Evolutionary conservation across 2,113 vertebrate genomes (phyloP).

Genomic region (Pituophis catenifer): DNA sequence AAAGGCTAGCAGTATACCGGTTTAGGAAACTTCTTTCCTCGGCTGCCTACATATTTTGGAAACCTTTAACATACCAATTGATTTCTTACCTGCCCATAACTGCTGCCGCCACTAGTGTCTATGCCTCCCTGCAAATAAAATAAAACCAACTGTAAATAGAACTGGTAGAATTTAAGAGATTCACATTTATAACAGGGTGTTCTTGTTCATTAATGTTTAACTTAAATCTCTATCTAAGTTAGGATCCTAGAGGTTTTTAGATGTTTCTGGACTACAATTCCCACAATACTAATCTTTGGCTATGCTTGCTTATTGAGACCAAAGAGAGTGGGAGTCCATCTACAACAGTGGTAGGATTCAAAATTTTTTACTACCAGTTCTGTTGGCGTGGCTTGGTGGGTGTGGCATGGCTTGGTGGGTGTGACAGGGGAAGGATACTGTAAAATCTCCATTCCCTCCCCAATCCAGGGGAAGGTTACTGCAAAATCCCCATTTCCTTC

Average conservation of each 20-base stretch:
- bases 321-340: not conserved
- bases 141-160: not conserved
- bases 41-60: not conserved
- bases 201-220: not conserved
- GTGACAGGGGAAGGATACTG: too few species aligned
- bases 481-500: too few species aligned
- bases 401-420: too few species aligned
- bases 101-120: not conserved
- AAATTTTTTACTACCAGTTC: too few species aligned
- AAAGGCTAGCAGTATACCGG: not conserved
- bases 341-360: not conserved
- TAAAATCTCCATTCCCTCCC: too few species aligned
- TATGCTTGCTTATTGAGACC: not conserved
- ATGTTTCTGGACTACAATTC: not conserved
- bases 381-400: too few species aligned
- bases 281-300: not conserved
- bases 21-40: not conserved
- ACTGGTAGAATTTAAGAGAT: not conserved
- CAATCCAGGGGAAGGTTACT: too few species aligned
- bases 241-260: not conserved
- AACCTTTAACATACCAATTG: not conserved
- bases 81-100: constrained; percentile 59
- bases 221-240: not conserved
- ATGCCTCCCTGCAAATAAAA: constrained; percentile 46
- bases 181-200: not conserved